Evolutionary conservation across 2,113 vertebrate species (phyloP).

Genomic region (Clarias macrocephalus): DNA sequence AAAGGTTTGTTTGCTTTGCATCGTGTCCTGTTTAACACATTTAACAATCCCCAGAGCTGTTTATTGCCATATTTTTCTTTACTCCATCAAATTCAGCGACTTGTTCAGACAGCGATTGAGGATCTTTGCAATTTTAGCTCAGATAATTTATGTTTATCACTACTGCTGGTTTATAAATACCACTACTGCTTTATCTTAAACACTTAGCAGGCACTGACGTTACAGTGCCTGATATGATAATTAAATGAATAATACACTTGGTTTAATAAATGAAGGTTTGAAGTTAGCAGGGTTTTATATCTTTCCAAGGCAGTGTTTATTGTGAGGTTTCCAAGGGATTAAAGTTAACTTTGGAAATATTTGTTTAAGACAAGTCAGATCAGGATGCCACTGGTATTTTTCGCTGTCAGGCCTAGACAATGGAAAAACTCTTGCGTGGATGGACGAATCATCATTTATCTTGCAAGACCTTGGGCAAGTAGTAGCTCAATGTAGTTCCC

Average conservation of each 20-base stretch:
- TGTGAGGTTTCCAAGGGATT: background rate
- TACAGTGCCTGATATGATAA: constrained; percentile 29
- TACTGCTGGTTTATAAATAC: constrained; percentile 18
- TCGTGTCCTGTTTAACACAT: background rate
- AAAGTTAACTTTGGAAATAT: background rate
- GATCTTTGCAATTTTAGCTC: constrained; percentile 44
- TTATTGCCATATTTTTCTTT: background rate
- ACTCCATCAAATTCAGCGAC: constrained; percentile 31
- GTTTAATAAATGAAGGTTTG: constrained; percentile 19
- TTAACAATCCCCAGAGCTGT: background rate
- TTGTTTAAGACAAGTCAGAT: constrained; percentile 8
- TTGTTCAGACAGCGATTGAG: constrained; percentile 43
- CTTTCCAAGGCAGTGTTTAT: background rate
- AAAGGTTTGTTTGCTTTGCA: constrained; percentile 1
- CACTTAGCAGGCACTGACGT: constrained; percentile 3
- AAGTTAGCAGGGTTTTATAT: background rate
- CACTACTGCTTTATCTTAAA: constrained; percentile 34
- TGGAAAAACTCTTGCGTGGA: background rate
- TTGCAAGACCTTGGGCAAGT: background rate
- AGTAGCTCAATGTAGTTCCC: background rate
- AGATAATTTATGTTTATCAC: background rate
- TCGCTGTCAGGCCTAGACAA: background rate
- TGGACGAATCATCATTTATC: background rate
- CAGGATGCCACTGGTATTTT: background rate
- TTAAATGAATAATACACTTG: background rate